Evolutionary conservation across 2,113 vertebrate species (phyloP), one percentile per base, ranked within the genome.

Genomic region (Rhombomys opimus): DNA sequence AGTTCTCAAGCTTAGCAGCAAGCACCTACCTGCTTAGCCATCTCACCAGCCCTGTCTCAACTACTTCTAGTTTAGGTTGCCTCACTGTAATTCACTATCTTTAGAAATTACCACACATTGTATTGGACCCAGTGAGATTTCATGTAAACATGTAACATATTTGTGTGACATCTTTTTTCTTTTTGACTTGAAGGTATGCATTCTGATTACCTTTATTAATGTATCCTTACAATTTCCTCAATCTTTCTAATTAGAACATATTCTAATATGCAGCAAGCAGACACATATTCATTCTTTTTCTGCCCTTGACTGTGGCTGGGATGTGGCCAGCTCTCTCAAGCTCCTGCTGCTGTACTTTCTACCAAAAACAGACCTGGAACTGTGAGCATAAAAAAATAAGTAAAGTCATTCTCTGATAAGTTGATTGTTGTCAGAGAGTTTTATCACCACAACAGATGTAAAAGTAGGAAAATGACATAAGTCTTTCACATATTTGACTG

Each of bases 121-220:
- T 41, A 90, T 0, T 89, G 2, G 54, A 86, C 63, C 15, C 75
- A 91, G 6, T 78, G 25, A 75, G 65, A 41, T 61, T 84, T 9
- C 38, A 81, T 6, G 6, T 27, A 85, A 92, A 61, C 63, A 89
- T 85, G 54, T 30, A 63, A 65, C 89, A 6, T 52, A 50, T 78
- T 72, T 89, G 32, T 78, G 25, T 96, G 54, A 95, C 13, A 61
- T 1, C 23, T 11, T 41, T 27, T 59, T 72, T 35, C 38, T 87
- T 78, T 90, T 67, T 57, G 6, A 76, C 11, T 70, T 63, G 30
- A 81, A 94, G 92, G 13, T 65, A 50, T 22, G 35, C 41, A 61
- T 92, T 87, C 93, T 20, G 72, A 41, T 77, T 89, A 20, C 6
- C 35, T 93, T 93, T 63, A 22, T 77, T 90, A 94, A 90, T 32